Base-by-base conservation (phyloP, 2,797 vertebrate genomes). In the Phalloptychus januarius region DNA sequence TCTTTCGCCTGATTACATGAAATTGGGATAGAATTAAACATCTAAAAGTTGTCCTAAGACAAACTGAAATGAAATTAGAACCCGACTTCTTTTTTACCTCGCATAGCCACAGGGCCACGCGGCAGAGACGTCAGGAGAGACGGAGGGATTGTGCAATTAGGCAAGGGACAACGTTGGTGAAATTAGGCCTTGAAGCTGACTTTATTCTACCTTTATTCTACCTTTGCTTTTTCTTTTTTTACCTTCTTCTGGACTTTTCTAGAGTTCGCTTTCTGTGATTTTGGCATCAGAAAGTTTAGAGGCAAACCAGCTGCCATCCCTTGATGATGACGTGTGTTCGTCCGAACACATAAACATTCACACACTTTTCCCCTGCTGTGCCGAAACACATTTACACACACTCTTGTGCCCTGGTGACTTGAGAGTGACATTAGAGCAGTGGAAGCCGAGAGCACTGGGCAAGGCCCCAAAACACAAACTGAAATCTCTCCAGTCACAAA, bases 1-100 rank as follows among this genome's bases (percentile, higher is more conserved):
- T 92, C 96, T 97, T 96, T 86, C 52, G 92, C 95, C 97, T 98
- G 98, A 98, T 98, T 97, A 98, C 97, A 97, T 96, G 96, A 96
- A 98, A 98, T 97, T 96, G 97, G 97, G 97, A 97, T 97, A 96
- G 97, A 98, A 98, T 99, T 98, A 98, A 99, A 98, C 96, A 98
- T 97, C 96, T 97, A 96, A 96, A 96, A 96, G 94, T 96, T 97
- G 97, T 97, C 94, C 97, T 96, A 95, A 95, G 95, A 97, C 97
- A 97, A 97, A 97, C 95, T 89, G 86, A 96, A 96, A 97, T 96
- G 96, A 97, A 98, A 98, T 98, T 97, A 98, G 97, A 95, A 90
- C 83, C 96, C 93, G 91, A 91, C 93, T 94, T 90, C 83, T 91
- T 77, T 80, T 96, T 91, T 93, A 93, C 95, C 96, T 97, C 87